These are phyloP conservation scores for Anguilla rostrata DNA, from an alignment of 2,113 vertebrate species.

Conservation along the genomic window DNA sequence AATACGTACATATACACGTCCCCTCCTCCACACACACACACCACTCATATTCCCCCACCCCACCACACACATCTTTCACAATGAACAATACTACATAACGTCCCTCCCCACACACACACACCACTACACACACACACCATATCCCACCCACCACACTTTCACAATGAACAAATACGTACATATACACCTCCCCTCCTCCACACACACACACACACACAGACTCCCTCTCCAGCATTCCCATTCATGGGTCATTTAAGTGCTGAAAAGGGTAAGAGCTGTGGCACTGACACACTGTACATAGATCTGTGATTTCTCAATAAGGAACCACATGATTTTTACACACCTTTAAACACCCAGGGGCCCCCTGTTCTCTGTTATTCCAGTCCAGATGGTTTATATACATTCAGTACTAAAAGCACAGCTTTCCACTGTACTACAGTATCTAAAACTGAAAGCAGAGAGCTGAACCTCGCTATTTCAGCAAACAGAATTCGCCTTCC, in stretches of 20 bases:
- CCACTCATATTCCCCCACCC: neutral
- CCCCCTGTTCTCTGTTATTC: neutral
- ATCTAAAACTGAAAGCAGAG: too few species aligned
- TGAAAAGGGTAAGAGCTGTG: neutral
- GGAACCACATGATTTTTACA: neutral
- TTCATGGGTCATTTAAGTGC: neutral
- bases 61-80: too few species aligned
- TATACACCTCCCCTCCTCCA: too few species aligned
- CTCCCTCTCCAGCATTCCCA: neutral
- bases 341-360: neutral
- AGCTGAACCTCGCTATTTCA: neutral
- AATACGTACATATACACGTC: neutral
- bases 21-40: conserved; percentile 15
- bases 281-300: neutral
- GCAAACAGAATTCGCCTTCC: neutral
- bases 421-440: neutral
- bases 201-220: neutral
- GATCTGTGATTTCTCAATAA: neutral
- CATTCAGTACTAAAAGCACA: neutral
- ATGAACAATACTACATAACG: too few species aligned
- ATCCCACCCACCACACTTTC: neutral
- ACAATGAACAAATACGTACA: neutral
- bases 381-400: neutral
- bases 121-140: neutral
- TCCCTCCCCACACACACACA: conserved; percentile 15